Conservation (phyloP, 2,888 invertebrate species). For the Hypomecis atomaria region DNA sequence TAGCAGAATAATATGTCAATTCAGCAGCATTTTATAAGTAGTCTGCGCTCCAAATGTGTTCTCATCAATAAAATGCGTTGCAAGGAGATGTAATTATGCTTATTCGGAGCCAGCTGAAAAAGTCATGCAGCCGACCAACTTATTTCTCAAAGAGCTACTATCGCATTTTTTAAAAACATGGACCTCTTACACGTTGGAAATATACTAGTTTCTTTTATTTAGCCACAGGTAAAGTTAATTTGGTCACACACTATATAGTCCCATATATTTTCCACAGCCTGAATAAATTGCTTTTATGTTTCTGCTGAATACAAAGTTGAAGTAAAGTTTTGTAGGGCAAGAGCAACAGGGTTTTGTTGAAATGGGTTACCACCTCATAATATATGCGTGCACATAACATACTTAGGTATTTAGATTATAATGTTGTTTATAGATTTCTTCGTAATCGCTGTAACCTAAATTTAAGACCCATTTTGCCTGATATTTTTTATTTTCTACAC, state of each 20-base stretch:
- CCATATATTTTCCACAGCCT: neutral
- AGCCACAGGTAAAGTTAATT: too few relatives aligned
- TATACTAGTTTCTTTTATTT: neutral
- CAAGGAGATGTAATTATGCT: slow-evolving; percentile 18
- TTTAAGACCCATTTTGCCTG: too few relatives aligned
- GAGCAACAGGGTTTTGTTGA: slow-evolving; percentile 4
- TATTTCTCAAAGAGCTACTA: neutral
- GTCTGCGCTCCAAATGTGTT: neutral
- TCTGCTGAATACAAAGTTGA: slow-evolving; percentile 2
- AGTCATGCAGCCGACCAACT: slow-evolving; percentile 6
- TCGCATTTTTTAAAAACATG: neutral
- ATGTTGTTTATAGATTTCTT: too few relatives aligned
- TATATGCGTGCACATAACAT: neutral
- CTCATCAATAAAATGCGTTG: slow-evolving; percentile 16
- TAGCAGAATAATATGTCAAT: neutral
- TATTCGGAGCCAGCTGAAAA: slow-evolving; percentile 4
- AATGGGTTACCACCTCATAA: neutral
- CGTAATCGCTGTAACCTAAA: too few relatives aligned
- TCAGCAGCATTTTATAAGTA: slow-evolving; percentile 1
- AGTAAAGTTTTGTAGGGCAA: slow-evolving; percentile 17
- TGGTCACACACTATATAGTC: neutral
- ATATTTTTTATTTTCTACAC: too few relatives aligned
- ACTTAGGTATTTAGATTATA: too few relatives aligned
- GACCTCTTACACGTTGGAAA: neutral
- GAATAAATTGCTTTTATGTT: slow-evolving; percentile 10